Base-by-base conservation (phyloP, 2,888 invertebrate genomes). In the Aphidoletes aphidimyza region DNA sequence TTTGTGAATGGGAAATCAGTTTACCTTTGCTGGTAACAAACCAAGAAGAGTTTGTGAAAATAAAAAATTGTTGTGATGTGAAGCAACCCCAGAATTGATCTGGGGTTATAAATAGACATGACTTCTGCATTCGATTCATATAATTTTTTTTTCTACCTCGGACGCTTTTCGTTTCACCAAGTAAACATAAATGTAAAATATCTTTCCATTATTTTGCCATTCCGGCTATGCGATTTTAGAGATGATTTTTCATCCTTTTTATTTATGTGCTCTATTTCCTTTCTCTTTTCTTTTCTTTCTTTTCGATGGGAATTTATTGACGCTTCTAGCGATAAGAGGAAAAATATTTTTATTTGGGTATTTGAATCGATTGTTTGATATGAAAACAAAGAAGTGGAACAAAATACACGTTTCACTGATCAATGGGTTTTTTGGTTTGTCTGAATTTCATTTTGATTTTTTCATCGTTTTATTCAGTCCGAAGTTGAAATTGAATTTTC, bases 401-500 rank as follows among this genome's bases (percentile, higher is more conserved):
- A 30, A 30, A 30, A 69, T 30, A 69, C 22, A 69, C 69, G 17
- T 34, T 30, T 17, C 69, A 30, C 8, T 69, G 69, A 69, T 69
- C 11, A 69, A 69, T 69, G 69, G 1, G 30, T 14, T 22, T 34
- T 69, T 69, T 14, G 26, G 34, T 14, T n/a, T 30, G 14, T 69
- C 5, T 5, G 69, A 54, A 54, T 22, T 22, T 22, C 0, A 3
- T 54, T n/a, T n/a, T n/a, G 8, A 42, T 42, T 9, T 42, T 42
- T 42, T 42, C 42, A 69, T 69, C 69, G 69, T 69, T 69, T n/a
- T 69, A 14, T 69, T 30, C 14, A 30, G 22, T 54, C 54, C 54
- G 3, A n/a, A 14, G n/a, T n/a, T 14, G 14, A 30, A 30, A 34
- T 69, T 30, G 14, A 69, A 2, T 69, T 69, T 69, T 14, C 30